Evolutionary conservation across 2,113 vertebrate genomes (phyloP), one percentile per base, ranked within the genome.

Genomic region (Pachypanchax playfairii): DNA sequence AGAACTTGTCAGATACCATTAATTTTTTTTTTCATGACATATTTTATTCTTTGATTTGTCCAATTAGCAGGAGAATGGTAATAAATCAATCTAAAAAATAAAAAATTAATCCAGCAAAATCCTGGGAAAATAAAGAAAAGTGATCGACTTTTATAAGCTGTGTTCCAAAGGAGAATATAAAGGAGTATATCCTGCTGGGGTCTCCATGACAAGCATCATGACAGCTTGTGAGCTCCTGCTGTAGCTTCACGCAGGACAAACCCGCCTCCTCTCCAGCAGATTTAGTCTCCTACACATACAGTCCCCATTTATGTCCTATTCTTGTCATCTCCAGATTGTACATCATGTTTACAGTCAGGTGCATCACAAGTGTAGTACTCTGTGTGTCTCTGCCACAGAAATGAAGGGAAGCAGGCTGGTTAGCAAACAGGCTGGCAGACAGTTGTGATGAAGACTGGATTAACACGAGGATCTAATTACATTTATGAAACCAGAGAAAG

Each of bases 401-500:
- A 75, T 70, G 11, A 48, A 57, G 29, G 29, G 70, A 60, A 53
- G 47, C 65, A 9, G 49, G 80, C 83, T 80, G 80, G 82, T 74
- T 83, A 80, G 65, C 73, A 49, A 79, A 71, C 61, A 80, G 38
- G 50, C 66, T 53, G 33, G 57, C 48, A 51, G 29, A 9, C 29
- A 60, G 65, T 43, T 33, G 53, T 33, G 66, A 5, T 21, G 55
- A 17, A 39, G 75, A 84, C 77, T 75, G 65, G 68, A 88, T 88
- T 86, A 86, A 79, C 75, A 43, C 1, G 26, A 66, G 58, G 25
- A 51, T 79, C 57, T 82, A 86, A 86, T 83, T 77, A 35, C 68
- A 76, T 85, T 86, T 73, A 58, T 65, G 66, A 62, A 80, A 76
- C 58, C 70, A 81, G 75, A 68, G 60, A 83, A 75, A 28, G 48